A percentile compares a stretch with the other conserved stretches of the same genome.
Conservation (phyloP, 2,888 invertebrate genomes). For the Hemithea aestivaria region DNA sequence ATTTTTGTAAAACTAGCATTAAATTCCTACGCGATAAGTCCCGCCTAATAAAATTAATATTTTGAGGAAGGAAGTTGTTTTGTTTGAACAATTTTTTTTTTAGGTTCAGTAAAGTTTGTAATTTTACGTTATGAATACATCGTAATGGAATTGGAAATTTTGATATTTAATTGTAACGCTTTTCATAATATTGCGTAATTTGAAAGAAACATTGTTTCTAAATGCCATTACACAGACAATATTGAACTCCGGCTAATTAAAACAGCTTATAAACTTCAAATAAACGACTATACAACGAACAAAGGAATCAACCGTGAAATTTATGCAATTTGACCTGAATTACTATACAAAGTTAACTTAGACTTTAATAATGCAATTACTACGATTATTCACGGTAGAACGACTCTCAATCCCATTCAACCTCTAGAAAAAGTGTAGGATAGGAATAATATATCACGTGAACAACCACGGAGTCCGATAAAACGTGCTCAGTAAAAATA, state of each 20-base stretch:
- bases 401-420: conserved; percentile 3
- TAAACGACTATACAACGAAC: conserved; percentile 12
- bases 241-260: background rate
- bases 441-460: conserved; percentile 2
- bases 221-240: background rate
- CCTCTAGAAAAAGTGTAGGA: conserved; percentile 4
- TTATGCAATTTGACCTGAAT: conserved; percentile 15
- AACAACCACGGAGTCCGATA: conserved; percentile 6
- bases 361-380: conserved; percentile 18
- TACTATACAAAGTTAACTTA: conserved; percentile 14
- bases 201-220: conserved; percentile 1
- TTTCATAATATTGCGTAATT: too few relatives aligned
- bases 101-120: too few relatives aligned
- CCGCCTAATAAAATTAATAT: too few relatives aligned
- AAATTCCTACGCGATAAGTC: too few relatives aligned
- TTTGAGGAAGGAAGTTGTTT: too few relatives aligned
- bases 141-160: too few relatives aligned
- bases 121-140: too few relatives aligned
- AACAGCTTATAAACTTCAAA: background rate
- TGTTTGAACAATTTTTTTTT: too few relatives aligned
- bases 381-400: conserved; percentile 15
- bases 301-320: conserved; percentile 18
- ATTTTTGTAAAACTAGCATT: too few relatives aligned
- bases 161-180: too few relatives aligned
- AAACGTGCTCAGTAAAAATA: conserved; percentile 22